phyloP scores from a whole-genome alignment of 2,113 vertebrate species.

The Oncorhynchus masou region DNA sequence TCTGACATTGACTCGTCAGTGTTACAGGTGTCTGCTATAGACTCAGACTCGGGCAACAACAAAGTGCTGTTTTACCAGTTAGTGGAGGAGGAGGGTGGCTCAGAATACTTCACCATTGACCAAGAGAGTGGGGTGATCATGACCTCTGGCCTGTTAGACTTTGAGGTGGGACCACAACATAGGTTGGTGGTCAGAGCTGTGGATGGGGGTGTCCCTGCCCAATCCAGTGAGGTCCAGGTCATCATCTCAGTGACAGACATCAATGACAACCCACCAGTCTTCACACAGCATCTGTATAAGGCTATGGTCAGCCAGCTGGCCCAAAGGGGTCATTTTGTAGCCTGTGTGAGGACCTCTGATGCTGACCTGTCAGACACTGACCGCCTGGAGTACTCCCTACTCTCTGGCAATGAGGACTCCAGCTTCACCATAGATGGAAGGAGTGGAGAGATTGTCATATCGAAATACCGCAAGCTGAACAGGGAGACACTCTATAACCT shows the following conservation, averaged over 20 bases:
- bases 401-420: conserved; percentile 79
- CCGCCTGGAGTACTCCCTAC: conserved; percentile 77
- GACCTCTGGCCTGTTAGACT: conserved; percentile 73
- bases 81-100: conserved; percentile 67
- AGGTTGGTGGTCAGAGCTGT: conserved; percentile 73
- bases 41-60: conserved; percentile 76
- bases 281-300: conserved; percentile 77
- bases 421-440: conserved; percentile 75
- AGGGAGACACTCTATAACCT: conserved; percentile 71
- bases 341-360: conserved; percentile 77
- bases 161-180: conserved; percentile 71
- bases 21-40: conserved; percentile 71
- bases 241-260: conserved; percentile 75
- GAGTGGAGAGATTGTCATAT: conserved; percentile 76
- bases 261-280: conserved; percentile 81
- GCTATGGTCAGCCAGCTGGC: conserved; percentile 76
- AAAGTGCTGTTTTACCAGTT: conserved; percentile 77
- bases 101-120: conserved; percentile 77
- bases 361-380: conserved; percentile 71
- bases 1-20: conserved; percentile 75
- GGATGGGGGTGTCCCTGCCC: conserved; percentile 75
- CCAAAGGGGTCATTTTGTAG: conserved; percentile 78
- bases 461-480: conserved; percentile 64
- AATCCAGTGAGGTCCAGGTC: conserved; percentile 71
- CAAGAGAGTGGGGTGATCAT: conserved; percentile 74